Conservation (phyloP, 2,113 vertebrate species). For the Chauna torquata region DNA sequence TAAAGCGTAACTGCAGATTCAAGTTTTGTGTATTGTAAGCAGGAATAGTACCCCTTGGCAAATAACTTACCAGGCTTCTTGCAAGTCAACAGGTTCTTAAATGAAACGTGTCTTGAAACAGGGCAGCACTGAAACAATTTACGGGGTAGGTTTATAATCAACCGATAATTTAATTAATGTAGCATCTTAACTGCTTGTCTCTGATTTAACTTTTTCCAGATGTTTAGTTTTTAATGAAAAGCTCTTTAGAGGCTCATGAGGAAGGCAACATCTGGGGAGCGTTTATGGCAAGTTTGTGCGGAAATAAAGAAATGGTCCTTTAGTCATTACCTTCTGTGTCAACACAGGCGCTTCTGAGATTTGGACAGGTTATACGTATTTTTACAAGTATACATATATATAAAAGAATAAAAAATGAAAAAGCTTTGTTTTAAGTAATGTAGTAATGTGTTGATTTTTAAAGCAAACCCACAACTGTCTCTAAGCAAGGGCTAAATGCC, state of each 20-base stretch:
- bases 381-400: background rate
- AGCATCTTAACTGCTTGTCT: conserved; percentile 16
- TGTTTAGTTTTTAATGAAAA: conserved; percentile 21
- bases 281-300: background rate
- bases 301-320: background rate
- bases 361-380: background rate
- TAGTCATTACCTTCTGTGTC: background rate
- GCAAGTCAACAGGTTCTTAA: background rate
- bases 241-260: background rate
- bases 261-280: conserved; percentile 11
- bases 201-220: conserved; percentile 12
- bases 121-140: background rate
- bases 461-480: background rate
- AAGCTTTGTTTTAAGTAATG: background rate
- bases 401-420: background rate
- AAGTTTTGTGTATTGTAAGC: background rate
- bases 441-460: background rate
- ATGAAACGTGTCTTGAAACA: background rate
- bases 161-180: conserved; percentile 36
- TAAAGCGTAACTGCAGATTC: background rate
- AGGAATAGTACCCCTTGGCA: background rate
- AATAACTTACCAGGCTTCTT: background rate
- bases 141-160: background rate
- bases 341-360: background rate
- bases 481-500: background rate